Evolutionary conservation across 2,797 vertebrate genomes (phyloP).

Genomic region (Lemur catta): DNA sequence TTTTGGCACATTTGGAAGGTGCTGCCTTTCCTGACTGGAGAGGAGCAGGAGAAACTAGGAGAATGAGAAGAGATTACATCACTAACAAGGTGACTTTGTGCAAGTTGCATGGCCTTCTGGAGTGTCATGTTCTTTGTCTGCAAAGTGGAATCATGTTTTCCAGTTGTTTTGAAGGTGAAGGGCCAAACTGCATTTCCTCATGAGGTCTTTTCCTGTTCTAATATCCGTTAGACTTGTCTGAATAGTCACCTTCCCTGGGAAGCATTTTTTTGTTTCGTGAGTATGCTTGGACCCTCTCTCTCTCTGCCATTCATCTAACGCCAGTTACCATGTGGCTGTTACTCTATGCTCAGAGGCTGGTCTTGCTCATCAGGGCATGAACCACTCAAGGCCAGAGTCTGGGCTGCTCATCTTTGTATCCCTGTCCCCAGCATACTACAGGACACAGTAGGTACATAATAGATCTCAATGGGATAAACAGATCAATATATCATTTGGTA

Average conservation of each 20-base stretch:
- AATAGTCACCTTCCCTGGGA: not conserved
- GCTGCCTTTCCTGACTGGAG: conserved; percentile 56
- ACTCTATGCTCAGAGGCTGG: not conserved
- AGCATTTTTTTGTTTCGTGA: not conserved
- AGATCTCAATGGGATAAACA: not conserved
- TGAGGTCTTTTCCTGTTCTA: not conserved
- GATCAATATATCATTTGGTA: not conserved
- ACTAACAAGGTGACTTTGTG: conserved; percentile 15
- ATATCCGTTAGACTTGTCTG: not conserved
- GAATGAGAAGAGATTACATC: conserved; percentile 61
- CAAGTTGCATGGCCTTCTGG: not conserved
- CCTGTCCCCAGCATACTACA: not conserved
- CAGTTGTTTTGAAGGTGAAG: not conserved
- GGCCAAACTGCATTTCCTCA: not conserved
- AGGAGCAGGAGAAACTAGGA: not conserved
- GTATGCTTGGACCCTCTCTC: not conserved
- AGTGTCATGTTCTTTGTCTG: not conserved
- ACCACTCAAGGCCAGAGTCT: not conserved
- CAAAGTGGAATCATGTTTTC: not conserved
- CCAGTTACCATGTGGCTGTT: not conserved
- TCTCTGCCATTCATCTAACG: not conserved
- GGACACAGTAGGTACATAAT: not conserved
- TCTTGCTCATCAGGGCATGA: not conserved
- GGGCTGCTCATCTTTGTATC: not conserved
- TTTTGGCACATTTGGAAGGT: conserved; percentile 69